Conservation (phyloP, 2,888 invertebrate genomes). For the Ceramica pisi region DNA sequence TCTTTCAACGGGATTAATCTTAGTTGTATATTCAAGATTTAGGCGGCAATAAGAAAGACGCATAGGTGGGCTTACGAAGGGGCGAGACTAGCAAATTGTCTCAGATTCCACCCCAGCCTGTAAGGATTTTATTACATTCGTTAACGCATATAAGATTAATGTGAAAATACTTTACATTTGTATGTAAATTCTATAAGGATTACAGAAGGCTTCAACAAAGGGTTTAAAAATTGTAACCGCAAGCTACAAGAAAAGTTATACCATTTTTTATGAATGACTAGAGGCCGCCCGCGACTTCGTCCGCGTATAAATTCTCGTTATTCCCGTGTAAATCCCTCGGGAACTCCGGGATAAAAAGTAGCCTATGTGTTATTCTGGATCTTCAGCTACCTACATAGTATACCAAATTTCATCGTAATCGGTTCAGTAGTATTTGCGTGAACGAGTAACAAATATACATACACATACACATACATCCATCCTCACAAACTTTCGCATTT, state of each 20-base stretch:
- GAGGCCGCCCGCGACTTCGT: too few species aligned
- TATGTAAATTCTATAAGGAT: conserved; percentile 79
- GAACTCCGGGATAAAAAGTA: too few species aligned
- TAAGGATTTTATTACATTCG: conserved; percentile 89
- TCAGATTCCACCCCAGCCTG: conserved; percentile 85
- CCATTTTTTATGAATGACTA: not conserved
- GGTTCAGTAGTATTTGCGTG: too few species aligned
- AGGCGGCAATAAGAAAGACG: conserved; percentile 90
- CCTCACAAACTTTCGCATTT: too few species aligned
- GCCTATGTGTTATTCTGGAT: too few species aligned
- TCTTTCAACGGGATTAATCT: conserved; percentile 90
- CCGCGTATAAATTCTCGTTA: too few species aligned
- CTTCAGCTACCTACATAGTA: too few species aligned
- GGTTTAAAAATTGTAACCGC: conserved; percentile 58
- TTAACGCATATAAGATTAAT: conserved; percentile 89
- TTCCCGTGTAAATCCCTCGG: too few species aligned
- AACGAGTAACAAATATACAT: too few species aligned
- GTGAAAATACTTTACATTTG: conserved; percentile 84
- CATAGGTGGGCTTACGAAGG: conserved; percentile 89
- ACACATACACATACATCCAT: too few species aligned
- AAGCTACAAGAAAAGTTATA: conserved; percentile 15
- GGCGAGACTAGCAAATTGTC: conserved; percentile 88
- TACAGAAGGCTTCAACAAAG: conserved; percentile 61
- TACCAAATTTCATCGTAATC: too few species aligned
- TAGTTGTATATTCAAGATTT: conserved; percentile 90